Evolutionary conservation across 2,797 vertebrate genomes (phyloP).

Genomic region (Microctenopoma steveboyesi): DNA sequence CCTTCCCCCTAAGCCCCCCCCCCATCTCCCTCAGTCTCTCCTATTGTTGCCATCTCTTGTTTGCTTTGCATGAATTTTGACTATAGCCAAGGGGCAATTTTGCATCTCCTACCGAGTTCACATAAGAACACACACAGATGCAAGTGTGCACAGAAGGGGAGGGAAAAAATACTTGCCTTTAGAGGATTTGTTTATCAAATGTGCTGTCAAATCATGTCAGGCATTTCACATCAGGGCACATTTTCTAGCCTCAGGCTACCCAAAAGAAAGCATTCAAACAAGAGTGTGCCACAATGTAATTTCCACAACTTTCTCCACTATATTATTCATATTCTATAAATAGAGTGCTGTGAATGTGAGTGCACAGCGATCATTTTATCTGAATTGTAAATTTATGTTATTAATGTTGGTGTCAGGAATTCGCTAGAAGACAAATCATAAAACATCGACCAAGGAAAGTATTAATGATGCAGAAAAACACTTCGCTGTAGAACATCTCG

Average conservation of each 20-base stretch:
- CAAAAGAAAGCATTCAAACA: slow-evolving; percentile 66
- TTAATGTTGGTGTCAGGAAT: slow-evolving; percentile 64
- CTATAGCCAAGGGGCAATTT: slow-evolving; percentile 81
- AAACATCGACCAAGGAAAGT: slow-evolving; percentile 55
- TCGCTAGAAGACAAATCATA: slow-evolving; percentile 53
- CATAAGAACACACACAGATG: slow-evolving; percentile 39
- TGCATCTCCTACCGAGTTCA: slow-evolving; percentile 76
- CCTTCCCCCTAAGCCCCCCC: slow-evolving; percentile 4
- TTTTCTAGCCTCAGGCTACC: slow-evolving; percentile 66
- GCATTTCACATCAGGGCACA: slow-evolving; percentile 72
- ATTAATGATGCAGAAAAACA: slow-evolving; percentile 72
- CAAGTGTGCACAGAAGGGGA: slow-evolving; percentile 39
- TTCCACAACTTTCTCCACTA: slow-evolving; percentile 58
- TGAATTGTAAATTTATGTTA: slow-evolving; percentile 72
- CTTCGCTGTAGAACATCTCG: slow-evolving; percentile 69
- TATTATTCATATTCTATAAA: slow-evolving; percentile 67
- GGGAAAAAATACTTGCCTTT: slow-evolving; percentile 63
- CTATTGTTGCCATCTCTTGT: slow-evolving; percentile 80
- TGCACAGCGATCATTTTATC: slow-evolving; percentile 51
- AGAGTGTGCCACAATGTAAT: slow-evolving; percentile 59
- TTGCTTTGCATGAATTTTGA: slow-evolving; percentile 87
- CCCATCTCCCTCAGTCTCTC: slow-evolving; percentile 51
- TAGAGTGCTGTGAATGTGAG: slow-evolving; percentile 35
- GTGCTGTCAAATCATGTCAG: slow-evolving; percentile 81
- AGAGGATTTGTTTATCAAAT: slow-evolving; percentile 84